phyloP scores from a whole-genome alignment of 2,113 vertebrate genomes.

The Sporophila hypoxantha region DNA sequence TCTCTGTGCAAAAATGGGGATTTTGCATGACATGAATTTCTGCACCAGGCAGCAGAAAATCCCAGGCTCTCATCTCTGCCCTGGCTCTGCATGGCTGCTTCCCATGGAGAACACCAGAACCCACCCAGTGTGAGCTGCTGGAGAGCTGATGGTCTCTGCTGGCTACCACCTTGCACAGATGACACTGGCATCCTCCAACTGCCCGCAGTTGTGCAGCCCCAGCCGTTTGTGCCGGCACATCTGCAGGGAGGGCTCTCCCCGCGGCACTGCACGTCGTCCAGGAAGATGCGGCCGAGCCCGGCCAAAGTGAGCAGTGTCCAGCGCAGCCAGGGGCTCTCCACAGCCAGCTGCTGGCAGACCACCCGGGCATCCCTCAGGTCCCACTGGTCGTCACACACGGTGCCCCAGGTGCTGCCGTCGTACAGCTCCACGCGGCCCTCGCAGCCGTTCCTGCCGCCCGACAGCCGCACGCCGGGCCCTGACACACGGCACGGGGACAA shows the following conservation, averaged over 20 bases:
- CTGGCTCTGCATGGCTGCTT: neutral
- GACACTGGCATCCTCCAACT: neutral
- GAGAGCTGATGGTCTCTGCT: neutral
- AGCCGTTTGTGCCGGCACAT: neutral
- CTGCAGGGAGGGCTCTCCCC: neutral
- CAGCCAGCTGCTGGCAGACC: constrained; percentile 12
- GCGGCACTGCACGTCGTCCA: neutral
- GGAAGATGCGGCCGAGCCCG: neutral
- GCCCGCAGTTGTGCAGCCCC: neutral
- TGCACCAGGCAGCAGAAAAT: neutral
- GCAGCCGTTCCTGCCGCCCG: neutral
- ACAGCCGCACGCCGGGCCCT: neutral
- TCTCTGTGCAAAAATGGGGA: neutral
- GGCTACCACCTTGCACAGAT: neutral
- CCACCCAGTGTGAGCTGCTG: accelerated
- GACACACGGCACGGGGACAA: neutral
- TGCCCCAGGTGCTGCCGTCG: neutral
- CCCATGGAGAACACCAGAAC: neutral
- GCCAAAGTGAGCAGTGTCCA: accelerated
- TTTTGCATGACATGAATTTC: neutral
- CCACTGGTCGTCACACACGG: neutral
- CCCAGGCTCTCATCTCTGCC: neutral
- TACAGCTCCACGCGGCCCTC: neutral
- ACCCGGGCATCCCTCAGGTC: neutral
- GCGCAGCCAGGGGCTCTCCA: neutral